Conservation (phyloP, 2,113 vertebrate genomes). For the Arenaria interpres region DNA sequence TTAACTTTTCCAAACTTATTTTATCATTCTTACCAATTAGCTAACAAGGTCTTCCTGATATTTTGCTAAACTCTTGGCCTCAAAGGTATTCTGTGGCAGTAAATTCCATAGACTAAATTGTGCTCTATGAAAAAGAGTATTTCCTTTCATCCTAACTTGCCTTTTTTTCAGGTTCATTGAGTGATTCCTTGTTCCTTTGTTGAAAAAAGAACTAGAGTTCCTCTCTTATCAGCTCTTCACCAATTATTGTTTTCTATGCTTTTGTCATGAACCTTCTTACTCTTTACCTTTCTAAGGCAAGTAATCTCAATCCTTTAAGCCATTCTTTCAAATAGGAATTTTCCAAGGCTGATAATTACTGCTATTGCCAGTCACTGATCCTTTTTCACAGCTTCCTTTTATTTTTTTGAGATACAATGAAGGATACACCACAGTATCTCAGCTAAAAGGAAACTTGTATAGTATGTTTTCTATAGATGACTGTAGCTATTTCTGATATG, state of each 20-base stretch:
- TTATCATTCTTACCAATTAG: not conserved
- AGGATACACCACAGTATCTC: not conserved
- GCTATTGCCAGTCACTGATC: not conserved
- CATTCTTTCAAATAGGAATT: not conserved
- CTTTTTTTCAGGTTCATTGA: not conserved
- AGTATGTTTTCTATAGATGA: not conserved
- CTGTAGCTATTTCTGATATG: not conserved
- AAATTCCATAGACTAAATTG: not conserved
- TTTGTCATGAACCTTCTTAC: not conserved
- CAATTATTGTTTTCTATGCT: not conserved
- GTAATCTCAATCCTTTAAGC: conserved; percentile 1
- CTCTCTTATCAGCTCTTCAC: not conserved
- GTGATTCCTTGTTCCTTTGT: not conserved
- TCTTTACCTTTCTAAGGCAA: not conserved
- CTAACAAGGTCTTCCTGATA: not conserved
- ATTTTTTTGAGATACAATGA: not conserved
- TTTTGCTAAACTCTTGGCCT: not conserved
- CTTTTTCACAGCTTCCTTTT: not conserved
- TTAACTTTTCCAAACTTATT: not conserved
- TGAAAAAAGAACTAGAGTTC: not conserved
- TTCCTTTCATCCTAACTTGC: not conserved
- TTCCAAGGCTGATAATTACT: not conserved
- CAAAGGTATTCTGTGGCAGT: not conserved
- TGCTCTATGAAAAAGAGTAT: not conserved
- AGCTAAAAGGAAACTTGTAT: not conserved